These are phyloP conservation scores for Scaptomyza parva DNA, from an alignment of 2,888 invertebrate genomes.

Conservation along the genomic window DNA sequence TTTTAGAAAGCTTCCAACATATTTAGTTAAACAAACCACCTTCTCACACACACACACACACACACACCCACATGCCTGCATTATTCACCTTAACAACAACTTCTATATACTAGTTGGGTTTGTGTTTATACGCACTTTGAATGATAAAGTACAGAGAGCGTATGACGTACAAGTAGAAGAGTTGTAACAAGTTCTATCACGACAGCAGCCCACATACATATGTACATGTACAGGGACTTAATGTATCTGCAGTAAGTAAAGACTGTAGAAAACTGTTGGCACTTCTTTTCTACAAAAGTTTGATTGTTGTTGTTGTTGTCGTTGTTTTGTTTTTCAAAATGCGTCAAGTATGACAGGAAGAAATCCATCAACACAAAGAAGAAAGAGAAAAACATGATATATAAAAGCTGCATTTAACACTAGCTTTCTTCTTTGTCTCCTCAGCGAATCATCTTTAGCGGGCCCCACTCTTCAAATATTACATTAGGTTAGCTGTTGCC, in stretches of 20 bases:
- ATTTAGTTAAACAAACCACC: background rate
- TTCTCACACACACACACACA: slow-evolving; percentile 8
- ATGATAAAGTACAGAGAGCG: slow-evolving; percentile 49
- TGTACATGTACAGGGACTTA: background rate
- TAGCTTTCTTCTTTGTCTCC: slow-evolving; percentile 63
- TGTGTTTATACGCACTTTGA: slow-evolving; percentile 45
- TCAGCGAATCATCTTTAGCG: background rate
- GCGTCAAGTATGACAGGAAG: slow-evolving; percentile 68
- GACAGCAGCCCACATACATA: slow-evolving; percentile 55
- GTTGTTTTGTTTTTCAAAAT: slow-evolving; percentile 13
- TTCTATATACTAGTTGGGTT: background rate
- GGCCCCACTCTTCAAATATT: slow-evolving; percentile 27
- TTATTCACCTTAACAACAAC: slow-evolving; percentile 11
- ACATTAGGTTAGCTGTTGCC: slow-evolving; percentile 44
- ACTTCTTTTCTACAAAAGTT: slow-evolving; percentile 39
- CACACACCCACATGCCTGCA: slow-evolving; percentile 31
- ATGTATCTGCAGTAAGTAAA: background rate
- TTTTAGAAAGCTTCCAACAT: slow-evolving; percentile 13
- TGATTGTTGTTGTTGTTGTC: slow-evolving; percentile 21
- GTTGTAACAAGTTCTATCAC: slow-evolving; percentile 53
- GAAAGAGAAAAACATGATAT: slow-evolving; percentile 41
- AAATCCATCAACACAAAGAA: slow-evolving; percentile 66
- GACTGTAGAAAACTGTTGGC: slow-evolving; percentile 37
- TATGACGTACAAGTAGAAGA: slow-evolving; percentile 18
- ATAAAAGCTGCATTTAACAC: slow-evolving; percentile 75